Evolutionary conservation across 2,113 vertebrate genomes (phyloP), one percentile per base, ranked within the genome.

Genomic region (Dissostichus mawsoni): DNA sequence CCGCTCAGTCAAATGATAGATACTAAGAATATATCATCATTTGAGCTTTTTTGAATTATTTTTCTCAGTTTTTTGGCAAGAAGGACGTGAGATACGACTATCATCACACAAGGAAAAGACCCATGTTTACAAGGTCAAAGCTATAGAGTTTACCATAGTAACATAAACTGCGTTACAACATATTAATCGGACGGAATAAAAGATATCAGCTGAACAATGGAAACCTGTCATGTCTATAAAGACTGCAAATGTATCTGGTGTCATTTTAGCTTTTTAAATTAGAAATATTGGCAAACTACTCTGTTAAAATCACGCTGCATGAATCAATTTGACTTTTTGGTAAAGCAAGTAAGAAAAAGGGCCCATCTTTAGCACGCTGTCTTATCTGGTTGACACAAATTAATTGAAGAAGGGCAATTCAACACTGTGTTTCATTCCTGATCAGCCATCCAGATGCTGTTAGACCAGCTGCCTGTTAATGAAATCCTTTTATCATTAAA

Each of bases 311-410:
- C 18, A 25, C 20, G 56, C 2, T 57, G 71, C 9, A 50, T 69
- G 18, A 61, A 69, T 76, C 50, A 14, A 55, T 81, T 25, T 25
- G 13, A 44, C 11, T 33, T 55, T 65, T 52, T 11, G 29, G 62
- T 63, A 53, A 78, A 61, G 41, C n/a, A 80, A 68, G 69, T 52
- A 20, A 33, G 18, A 23, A 62, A 66, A 55, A 64, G 45, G 2
- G 2, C 16, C 50, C 64, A 74, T 11, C 59, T 80, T 20, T 6
- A 20, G 23, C 14, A 56, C 20, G 33, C 20, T 55, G 36, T 56
- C 55, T 80, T 74, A 80, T 81, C 76, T 74, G 17, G 23, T 4
- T 69, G 65, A 73, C 51, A 64, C 44, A 83, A 67, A 66, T 62
- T 18, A 50, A 55, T 77, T 71, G 48, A 71, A 70, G 50, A 47